These are phyloP conservation scores for Noctua janthina DNA, from an alignment of 2,888 invertebrate genomes.

Conservation along the genomic window DNA sequence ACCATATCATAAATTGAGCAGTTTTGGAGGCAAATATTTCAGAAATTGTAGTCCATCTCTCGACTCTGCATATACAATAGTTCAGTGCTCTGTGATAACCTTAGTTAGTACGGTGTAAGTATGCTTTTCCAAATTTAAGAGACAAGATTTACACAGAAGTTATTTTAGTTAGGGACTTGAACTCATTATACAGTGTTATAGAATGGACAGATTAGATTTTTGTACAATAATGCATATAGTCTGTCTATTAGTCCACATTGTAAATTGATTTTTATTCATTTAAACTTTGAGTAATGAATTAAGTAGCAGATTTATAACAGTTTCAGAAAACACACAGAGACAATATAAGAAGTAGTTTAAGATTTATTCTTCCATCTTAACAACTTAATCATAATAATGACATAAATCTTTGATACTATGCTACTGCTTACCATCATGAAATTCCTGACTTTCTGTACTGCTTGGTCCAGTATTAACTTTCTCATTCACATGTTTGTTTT, in stretches of 20 bases:
- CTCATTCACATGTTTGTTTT: slow-evolving; percentile 75
- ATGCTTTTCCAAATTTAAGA: background rate
- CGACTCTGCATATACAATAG: background rate
- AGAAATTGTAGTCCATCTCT: background rate
- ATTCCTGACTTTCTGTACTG: slow-evolving; percentile 78
- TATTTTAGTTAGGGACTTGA: background rate
- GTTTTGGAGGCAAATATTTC: background rate
- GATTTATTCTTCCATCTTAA: slow-evolving; percentile 1
- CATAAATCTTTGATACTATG: slow-evolving; percentile 7
- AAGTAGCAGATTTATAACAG: background rate
- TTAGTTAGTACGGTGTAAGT: background rate
- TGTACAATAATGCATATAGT: background rate
- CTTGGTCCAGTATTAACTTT: slow-evolving; percentile 73
- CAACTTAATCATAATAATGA: background rate
- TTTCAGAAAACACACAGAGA: background rate
- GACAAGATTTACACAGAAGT: slow-evolving; percentile 4
- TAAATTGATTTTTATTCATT: background rate
- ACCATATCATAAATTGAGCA: no score
- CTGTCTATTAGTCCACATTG: background rate
- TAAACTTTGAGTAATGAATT: background rate
- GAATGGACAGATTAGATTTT: background rate
- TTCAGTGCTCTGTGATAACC: background rate
- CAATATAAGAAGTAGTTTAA: background rate
- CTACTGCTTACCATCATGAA: slow-evolving; percentile 79
- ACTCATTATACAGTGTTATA: background rate